Conservation (phyloP, 2,113 vertebrate genomes). For the Vulpes vulpes region DNA sequence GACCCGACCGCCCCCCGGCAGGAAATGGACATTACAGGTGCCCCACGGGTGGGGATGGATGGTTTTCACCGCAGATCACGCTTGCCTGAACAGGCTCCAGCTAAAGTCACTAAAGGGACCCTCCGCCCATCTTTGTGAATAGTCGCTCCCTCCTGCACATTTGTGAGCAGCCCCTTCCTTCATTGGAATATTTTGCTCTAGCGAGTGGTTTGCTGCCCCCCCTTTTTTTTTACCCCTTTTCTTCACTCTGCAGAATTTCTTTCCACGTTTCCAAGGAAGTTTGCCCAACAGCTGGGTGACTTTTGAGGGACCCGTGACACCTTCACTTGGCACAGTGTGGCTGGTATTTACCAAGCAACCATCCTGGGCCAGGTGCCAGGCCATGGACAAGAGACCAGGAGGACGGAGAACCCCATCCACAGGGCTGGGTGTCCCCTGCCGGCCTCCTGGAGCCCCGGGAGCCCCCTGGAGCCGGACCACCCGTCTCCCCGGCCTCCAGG, state of each 20-base stretch:
- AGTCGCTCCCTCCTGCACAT: neutral
- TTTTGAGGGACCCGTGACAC: too few relatives aligned
- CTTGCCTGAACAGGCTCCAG: neutral
- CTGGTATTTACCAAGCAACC: neutral
- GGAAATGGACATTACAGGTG: neutral
- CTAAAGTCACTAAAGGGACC: neutral
- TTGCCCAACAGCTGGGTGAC: neutral
- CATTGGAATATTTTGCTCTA: too few relatives aligned
- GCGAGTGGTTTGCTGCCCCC: neutral
- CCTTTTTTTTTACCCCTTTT: neutral
- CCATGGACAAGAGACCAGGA: neutral
- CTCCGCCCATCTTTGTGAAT: neutral
- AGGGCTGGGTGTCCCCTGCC: neutral
- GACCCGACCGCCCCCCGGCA: accelerated
- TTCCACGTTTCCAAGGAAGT: neutral
- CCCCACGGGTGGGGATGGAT: neutral
- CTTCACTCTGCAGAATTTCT: neutral
- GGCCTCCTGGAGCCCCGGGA: neutral
- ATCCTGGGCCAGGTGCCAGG: neutral
- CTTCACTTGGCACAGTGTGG: neutral
- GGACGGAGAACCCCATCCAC: too few relatives aligned
- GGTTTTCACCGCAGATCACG: neutral
- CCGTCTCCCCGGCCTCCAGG: too few relatives aligned
- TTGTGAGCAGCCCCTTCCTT: neutral
- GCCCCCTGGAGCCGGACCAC: too few relatives aligned